These are phyloP conservation scores for Perithous albicinctus DNA, from an alignment of 2,888 invertebrate species.

Conservation along the genomic window DNA sequence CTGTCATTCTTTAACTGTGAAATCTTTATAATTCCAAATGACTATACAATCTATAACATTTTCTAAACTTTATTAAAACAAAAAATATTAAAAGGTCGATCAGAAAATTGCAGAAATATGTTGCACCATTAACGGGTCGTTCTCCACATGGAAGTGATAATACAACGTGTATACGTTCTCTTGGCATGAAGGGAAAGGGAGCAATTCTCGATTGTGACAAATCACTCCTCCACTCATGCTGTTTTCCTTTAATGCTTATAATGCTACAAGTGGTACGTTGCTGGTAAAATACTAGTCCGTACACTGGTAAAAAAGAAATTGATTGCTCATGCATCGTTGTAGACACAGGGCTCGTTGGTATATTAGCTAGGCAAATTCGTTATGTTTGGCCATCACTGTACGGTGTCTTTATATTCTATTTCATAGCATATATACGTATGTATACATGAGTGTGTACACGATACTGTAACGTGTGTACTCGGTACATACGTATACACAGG, in stretches of 20 bases:
- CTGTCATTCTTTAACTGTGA: background rate
- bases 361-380: slow-evolving; percentile 17
- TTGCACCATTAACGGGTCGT: background rate
- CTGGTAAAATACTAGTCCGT: background rate
- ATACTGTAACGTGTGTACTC: slow-evolving; percentile 4
- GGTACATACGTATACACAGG: background rate
- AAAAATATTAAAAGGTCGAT: background rate
- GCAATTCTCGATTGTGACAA: slow-evolving; percentile 1
- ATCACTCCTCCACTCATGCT: background rate
- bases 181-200: background rate
- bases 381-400: slow-evolving; percentile 11
- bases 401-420: slow-evolving; percentile 11
- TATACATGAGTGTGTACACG: background rate
- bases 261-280: slow-evolving; percentile 2
- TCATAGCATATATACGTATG: background rate
- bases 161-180: background rate
- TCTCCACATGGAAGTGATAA: background rate
- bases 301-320: slow-evolving; percentile 1
- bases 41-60: background rate
- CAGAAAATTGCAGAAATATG: background rate
- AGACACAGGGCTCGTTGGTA: background rate
- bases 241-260: background rate
- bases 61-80: background rate
- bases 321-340: background rate
- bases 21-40: background rate